Evolutionary conservation across 92 coral and sea anemone species (phyloP), one percentile per base, ranked within the genome.

Genomic region (Bergia sp.): DNA sequence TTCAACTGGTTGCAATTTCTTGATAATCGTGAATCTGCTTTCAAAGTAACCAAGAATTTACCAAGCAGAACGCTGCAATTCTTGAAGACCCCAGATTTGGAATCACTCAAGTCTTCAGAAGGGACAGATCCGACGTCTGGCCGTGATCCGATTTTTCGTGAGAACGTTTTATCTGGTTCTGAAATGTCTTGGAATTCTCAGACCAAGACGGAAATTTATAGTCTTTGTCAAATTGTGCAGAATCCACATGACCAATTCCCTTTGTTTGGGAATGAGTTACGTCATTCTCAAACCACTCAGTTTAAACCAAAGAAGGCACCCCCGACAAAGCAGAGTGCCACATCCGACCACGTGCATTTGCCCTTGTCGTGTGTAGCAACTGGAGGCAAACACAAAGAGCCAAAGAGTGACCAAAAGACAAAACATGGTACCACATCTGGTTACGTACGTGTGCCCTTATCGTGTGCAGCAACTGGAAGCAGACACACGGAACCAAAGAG

Each of bases 1-100:
- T 79, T 79, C 23, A n/a, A 79, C 44, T 79, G 83, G 83, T 49
- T 39, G n/a, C 69, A 79, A n/a, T 79, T 55, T 53, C 40, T 79
- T 21, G 41, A 55, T 21, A 79, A 2, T 49, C 69, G 40, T 79
- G 66, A 79, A 53, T 49, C 23, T 29, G 37, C 41, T 29, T 23
- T 79, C 2, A 7, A 79, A 37, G 71, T 79, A 37, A 79, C 29
- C 42, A 79, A 57, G 20, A 47, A 3, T 9, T 53, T 67, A 2
- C 38, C 83, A 37, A 57, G 41, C 7, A 53, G 20, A 79, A 79
- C 67, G 7, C 49, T 67, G 83, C 23, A 49, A 47, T 79, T 38
- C 7, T 36, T 53, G 41, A 79, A 79, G 21, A 12, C 9, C 5
- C 16, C 38, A 36, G 4, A 13, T 29, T 21, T 0, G 10, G 42